Percentiles rank a stretch among this genome's conserved stretches.
These are phyloP conservation scores for Tetranychus piercei DNA, from an alignment of 2,888 invertebrate genomes.

Conservation along the genomic window DNA sequence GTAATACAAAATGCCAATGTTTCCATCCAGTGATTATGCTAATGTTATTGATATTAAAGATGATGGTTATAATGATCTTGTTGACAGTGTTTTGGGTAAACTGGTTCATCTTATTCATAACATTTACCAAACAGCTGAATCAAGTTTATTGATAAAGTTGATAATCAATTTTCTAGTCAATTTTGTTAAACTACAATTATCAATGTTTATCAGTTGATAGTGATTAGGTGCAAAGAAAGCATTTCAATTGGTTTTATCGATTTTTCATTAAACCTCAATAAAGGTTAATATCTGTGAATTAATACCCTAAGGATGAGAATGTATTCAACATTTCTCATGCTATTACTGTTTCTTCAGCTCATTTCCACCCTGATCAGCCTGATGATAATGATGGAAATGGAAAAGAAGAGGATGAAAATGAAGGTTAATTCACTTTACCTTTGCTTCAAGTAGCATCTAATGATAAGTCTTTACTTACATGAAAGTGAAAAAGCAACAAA, in stretches of 20 bases:
- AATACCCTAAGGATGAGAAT: neutral
- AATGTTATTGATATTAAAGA: neutral
- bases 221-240: neutral
- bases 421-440: neutral
- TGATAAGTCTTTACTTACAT: neutral
- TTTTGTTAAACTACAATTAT: no score
- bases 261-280: constrained; percentile 1
- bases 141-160: neutral
- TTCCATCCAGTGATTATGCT: no score
- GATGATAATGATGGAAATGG: neutral
- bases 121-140: neutral
- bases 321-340: neutral
- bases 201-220: neutral
- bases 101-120: neutral
- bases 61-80: neutral
- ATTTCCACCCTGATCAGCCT: neutral
- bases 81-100: neutral
- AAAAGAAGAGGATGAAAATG: neutral
- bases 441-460: neutral
- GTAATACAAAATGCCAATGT: no score
- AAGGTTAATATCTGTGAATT: neutral
- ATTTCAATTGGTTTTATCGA: neutral
- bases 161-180: neutral
- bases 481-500: neutral
- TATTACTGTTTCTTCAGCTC: neutral